Percentiles rank a stretch among this genome's conserved stretches.
These are phyloP conservation scores for Arion vulgaris DNA, from an alignment of 1,140 invertebrate species.

Conservation along the genomic window DNA sequence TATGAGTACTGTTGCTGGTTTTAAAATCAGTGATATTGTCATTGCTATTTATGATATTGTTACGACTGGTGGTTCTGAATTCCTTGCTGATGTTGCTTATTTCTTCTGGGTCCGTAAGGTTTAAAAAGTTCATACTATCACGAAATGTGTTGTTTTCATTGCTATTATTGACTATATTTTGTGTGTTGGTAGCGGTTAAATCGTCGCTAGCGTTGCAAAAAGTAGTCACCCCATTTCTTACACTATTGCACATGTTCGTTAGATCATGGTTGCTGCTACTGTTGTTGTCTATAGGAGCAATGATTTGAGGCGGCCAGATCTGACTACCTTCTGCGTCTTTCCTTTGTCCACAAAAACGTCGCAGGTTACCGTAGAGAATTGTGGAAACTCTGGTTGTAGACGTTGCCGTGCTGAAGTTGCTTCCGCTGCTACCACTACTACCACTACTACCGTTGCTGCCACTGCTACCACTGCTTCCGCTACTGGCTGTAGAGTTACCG, in stretches of 20 bases:
- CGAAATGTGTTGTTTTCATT: not conserved
- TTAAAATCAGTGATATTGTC: not conserved
- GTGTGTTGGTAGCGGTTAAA: not conserved
- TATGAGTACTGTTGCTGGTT: not conserved
- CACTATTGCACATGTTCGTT: no score
- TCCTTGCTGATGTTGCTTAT: not conserved
- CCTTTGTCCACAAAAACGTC: not conserved
- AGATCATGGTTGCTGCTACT: not conserved
- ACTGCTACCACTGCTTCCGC: conserved; percentile 1
- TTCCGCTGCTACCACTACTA: not conserved
- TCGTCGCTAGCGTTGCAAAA: not conserved
- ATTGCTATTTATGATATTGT: not conserved
- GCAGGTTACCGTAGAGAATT: not conserved
- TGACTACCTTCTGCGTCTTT: not conserved
- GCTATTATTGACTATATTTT: not conserved
- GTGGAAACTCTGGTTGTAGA: not conserved
- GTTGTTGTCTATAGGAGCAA: conserved; percentile 1
- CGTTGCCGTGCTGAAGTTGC: not conserved
- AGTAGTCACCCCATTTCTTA: no score
- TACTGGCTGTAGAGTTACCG: conserved; percentile 20
- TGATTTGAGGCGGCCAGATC: not conserved
- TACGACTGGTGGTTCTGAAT: not conserved
- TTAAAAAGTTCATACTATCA: not conserved
- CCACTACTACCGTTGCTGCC: not conserved
- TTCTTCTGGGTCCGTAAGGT: not conserved